A percentile compares a stretch with the other conserved stretches of the same genome.
Evolutionary conservation across 1,140 invertebrate genomes (phyloP).

Genomic region (Drosophila triauraria): DNA sequence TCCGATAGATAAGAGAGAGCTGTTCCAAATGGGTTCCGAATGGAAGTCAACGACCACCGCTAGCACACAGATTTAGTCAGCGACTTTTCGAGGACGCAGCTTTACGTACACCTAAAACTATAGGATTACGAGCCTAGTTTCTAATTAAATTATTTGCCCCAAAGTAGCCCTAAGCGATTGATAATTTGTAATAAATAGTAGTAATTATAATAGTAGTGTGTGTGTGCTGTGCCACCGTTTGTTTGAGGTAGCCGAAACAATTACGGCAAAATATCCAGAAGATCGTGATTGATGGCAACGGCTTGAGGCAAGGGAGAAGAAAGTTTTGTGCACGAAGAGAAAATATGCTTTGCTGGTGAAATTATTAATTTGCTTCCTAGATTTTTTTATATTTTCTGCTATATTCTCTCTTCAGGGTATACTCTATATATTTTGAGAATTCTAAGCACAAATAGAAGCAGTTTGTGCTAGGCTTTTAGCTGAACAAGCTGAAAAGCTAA

Average conservation of each 20-base stretch:
- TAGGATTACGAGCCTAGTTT: conserved; percentile 50
- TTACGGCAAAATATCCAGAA: conserved; percentile 37
- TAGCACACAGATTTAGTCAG: conserved; percentile 72
- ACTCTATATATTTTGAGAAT: no score
- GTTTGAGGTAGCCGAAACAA: conserved; percentile 53
- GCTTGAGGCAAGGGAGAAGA: conserved; percentile 38
- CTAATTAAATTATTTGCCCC: conserved; percentile 69
- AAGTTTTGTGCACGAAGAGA: conserved; percentile 35
- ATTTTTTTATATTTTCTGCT: no score
- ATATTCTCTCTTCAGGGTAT: no score
- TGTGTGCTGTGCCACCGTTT: conserved; percentile 16
- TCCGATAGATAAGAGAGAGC: conserved; percentile 35
- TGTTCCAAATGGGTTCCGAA: conserved; percentile 13
- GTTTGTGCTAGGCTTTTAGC: no score
- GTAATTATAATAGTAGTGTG: conserved; percentile 10
- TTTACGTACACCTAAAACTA: conserved; percentile 66
- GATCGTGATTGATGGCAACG: conserved; percentile 50
- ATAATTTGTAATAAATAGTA: conserved; percentile 54
- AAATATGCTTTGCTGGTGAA: background rate
- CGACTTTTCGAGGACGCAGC: conserved; percentile 70
- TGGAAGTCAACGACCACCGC: conserved; percentile 63
- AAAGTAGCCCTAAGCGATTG: conserved; percentile 56
- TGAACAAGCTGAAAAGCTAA: no score
- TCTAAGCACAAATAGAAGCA: no score
- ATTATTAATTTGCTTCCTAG: no score